A percentile compares a stretch with the other conserved stretches of the same genome.
phyloP scores from a whole-genome alignment of 1,140 invertebrate species.

The Neodiprion lecontei region DNA sequence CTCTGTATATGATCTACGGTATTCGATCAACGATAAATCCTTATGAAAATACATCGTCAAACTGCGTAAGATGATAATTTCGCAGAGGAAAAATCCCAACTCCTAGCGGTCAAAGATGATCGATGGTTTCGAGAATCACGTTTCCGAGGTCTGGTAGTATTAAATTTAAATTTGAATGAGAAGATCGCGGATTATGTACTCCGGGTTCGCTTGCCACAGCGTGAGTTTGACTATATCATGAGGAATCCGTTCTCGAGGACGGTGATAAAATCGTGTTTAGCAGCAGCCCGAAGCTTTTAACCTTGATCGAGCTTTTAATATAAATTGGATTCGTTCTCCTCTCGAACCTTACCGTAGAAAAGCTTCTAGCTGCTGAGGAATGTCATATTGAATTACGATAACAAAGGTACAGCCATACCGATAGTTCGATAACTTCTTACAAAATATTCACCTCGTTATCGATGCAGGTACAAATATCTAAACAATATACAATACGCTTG shows the following conservation, averaged over 20 bases:
- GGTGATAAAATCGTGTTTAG: constrained; percentile 1
- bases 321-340: background rate
- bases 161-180: background rate
- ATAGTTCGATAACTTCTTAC: too few species aligned
- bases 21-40: background rate
- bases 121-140: background rate
- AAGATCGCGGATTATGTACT: background rate
- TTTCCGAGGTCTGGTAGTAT: background rate
- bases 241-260: background rate
- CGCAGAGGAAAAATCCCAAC: background rate
- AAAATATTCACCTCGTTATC: too few species aligned
- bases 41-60: background rate
- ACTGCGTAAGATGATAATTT: background rate
- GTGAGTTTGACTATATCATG: background rate
- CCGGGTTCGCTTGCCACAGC: background rate
- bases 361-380: background rate
- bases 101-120: background rate
- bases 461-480: too few species aligned
- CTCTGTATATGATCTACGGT: background rate
- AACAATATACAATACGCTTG: too few species aligned
- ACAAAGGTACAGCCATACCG: background rate
- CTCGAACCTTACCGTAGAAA: background rate
- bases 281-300: background rate
- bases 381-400: constrained; percentile 2
- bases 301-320: background rate